Percentiles rank a stretch among this genome's conserved stretches.
These are phyloP conservation scores for Chloebia gouldiae DNA, from an alignment of 2,113 vertebrate genomes.

Conservation along the genomic window DNA sequence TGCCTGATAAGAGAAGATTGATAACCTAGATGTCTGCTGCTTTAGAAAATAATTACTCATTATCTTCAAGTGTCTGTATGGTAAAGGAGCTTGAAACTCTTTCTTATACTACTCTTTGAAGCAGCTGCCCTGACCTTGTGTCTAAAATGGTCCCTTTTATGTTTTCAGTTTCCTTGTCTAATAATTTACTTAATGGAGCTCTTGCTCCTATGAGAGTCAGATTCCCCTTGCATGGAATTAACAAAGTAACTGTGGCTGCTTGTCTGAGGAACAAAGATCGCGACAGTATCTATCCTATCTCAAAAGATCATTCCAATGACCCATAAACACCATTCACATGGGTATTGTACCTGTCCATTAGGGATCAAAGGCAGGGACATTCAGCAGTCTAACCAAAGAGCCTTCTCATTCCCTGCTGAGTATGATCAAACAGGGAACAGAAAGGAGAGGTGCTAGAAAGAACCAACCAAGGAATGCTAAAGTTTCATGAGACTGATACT, in stretches of 20 bases:
- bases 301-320: background rate
- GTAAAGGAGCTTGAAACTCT: slow-evolving; percentile 2
- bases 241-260: background rate
- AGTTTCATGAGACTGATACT: background rate
- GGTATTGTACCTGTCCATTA: background rate
- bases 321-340: background rate
- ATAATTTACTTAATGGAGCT: slow-evolving; percentile 23
- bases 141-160: slow-evolving; percentile 12
- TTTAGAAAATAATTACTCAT: slow-evolving; percentile 44
- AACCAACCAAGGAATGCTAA: background rate
- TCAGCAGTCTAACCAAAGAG: background rate
- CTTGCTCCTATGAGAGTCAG: background rate
- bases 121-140: slow-evolving; percentile 1
- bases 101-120: slow-evolving; percentile 20
- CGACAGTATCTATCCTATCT: background rate
- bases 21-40: slow-evolving; percentile 17
- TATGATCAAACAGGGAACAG: background rate
- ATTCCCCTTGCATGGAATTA: background rate
- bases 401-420: background rate
- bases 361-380: background rate
- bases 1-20: slow-evolving; percentile 18
- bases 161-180: slow-evolving; percentile 37
- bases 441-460: background rate
- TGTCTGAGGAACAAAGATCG: background rate
- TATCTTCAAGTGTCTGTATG: background rate